Evolutionary conservation across 2,797 vertebrate genomes (phyloP), one percentile per base, ranked within the genome.

Genomic region (Pteropus rufus): DNA sequence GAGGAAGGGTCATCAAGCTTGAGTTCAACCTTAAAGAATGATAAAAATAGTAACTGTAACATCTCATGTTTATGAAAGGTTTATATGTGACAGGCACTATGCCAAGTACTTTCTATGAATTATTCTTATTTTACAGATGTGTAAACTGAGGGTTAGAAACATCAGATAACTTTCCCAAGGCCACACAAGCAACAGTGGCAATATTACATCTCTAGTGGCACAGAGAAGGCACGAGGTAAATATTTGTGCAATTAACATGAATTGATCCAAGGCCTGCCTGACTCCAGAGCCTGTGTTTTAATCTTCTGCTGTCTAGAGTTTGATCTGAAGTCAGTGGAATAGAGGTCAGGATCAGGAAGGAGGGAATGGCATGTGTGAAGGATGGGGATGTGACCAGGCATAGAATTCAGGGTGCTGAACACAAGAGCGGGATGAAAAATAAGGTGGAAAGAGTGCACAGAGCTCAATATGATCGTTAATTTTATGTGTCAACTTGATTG

Each of bases 351-450:
- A 6, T 4, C 7, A 1, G 34, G 10, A 31, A 85, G 26, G 21
- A 41, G 21, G 39, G 29, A 41, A 72, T 8, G 8, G 10, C 14
- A 0, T 2, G 29, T 23, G 7, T 24, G 36, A 76, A 62, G 26
- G 10, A n/a, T 14, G 52, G 12, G 39, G 14, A n/a, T 4, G 3
- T 36, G 87, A 24, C 34, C 15, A 56, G 84, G 49, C 26, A 2
- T 6, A 84, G 75, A 36, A 62, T 12, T 82, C 36, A 7, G 34
- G 52, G 4, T 4, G 0, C 67, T 76, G 24, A 44, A 39, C 62
- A 5, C 0, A 1, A n/a, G 3, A 12, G 1, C 39, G 0, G 10
- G 9, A 14, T 21, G 21, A 56, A 62, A 46, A 3, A 18, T 9
- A 7, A 46, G 29, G 15, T 1, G 15, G 29, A 14, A 21, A 12